Percentiles rank a stretch among this genome's conserved stretches.
These are phyloP conservation scores for Melinaea marsaeus DNA, from an alignment of 2,888 invertebrate species.

Conservation along the genomic window DNA sequence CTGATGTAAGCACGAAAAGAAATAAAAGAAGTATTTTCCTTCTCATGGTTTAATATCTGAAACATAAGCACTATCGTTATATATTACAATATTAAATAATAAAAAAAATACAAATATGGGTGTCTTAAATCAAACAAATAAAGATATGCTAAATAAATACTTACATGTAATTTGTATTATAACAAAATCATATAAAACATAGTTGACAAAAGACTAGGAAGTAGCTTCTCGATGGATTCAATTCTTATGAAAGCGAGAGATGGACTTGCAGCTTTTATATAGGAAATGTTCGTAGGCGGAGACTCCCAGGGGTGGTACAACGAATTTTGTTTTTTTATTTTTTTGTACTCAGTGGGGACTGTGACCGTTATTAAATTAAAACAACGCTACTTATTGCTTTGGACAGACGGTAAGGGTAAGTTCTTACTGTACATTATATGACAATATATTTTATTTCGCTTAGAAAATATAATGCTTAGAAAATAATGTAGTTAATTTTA, in stretches of 20 bases:
- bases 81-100: too few species aligned
- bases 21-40: constrained; percentile 48
- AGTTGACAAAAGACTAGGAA: constrained; percentile 11
- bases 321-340: constrained; percentile 53
- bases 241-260: constrained; percentile 39
- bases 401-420: constrained; percentile 53
- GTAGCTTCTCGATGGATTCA: constrained; percentile 30
- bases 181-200: constrained; percentile 23
- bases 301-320: constrained; percentile 60
- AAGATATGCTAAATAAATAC: constrained; percentile 8
- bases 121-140: background rate
- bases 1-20: constrained; percentile 49
- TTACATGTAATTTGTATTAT: constrained; percentile 33
- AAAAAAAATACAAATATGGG: too few species aligned
- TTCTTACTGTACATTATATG: constrained; percentile 9
- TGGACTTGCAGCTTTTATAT: constrained; percentile 54
- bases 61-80: too few species aligned
- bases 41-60: constrained; percentile 55
- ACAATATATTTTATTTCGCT: too few species aligned
- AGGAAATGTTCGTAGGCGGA: constrained; percentile 43
- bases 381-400: constrained; percentile 63
- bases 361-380: constrained; percentile 74
- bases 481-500: too few species aligned
- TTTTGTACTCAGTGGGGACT: constrained; percentile 36
- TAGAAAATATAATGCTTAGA: too few species aligned